Evolutionary conservation across 2,888 invertebrate genomes (phyloP).

Genomic region (Syrphus vitripennis): DNA sequence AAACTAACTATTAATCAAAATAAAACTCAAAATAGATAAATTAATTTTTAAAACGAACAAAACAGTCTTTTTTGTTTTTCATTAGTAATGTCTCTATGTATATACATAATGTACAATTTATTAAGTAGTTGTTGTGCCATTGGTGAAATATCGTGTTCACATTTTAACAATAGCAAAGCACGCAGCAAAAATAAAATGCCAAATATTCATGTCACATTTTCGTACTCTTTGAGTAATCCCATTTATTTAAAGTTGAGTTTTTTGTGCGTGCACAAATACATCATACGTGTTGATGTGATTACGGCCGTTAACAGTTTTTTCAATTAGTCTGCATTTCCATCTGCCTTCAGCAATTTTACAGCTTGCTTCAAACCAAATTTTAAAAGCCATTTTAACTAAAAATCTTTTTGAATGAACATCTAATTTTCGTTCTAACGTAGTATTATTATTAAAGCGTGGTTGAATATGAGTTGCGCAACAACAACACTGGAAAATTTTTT

Average conservation of each 20-base stretch:
- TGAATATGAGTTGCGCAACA: too few species aligned
- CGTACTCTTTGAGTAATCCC: not conserved
- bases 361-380: too few species aligned
- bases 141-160: not conserved
- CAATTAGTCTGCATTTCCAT: not conserved
- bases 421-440: too few species aligned
- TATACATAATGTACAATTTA: not conserved
- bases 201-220: not conserved
- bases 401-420: too few species aligned
- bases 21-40: not conserved
- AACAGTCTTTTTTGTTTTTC: not conserved
- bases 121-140: not conserved
- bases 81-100: too few species aligned
- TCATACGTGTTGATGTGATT: not conserved
- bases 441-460: too few species aligned
- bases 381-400: too few species aligned
- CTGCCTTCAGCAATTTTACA: not conserved
- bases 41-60: not conserved
- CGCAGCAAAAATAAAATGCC: not conserved
- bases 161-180: not conserved
- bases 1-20: slow-evolving; percentile 13
- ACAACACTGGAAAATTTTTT: too few species aligned
- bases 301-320: not conserved
- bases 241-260: not conserved
- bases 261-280: not conserved